Evolutionary conservation across 2,797 vertebrate genomes (phyloP).

Genomic region (Trichosurus vulpecula): DNA sequence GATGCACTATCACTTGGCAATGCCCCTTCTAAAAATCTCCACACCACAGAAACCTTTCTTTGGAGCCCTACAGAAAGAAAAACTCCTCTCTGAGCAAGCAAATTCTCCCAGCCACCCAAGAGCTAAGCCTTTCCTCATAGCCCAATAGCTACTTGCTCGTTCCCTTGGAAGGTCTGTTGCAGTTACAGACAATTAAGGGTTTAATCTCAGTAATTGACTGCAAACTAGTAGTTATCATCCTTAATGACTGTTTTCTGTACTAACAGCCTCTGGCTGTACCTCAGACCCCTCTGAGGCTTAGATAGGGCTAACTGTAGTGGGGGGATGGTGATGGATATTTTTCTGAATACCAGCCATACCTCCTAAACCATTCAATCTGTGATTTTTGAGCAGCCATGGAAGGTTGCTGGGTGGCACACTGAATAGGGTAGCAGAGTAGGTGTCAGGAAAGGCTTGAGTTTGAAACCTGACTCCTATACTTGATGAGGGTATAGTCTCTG

Average conservation of each 20-base stretch:
- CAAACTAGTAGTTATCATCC: not conserved
- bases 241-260: slow-evolving; percentile 3
- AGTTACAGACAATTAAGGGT: not conserved
- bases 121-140: not conserved
- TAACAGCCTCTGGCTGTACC: not conserved
- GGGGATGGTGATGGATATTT: not conserved
- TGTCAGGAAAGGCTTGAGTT: not conserved
- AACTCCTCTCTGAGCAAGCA: not conserved
- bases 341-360: not conserved
- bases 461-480: not conserved
- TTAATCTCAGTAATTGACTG: not conserved
- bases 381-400: not conserved
- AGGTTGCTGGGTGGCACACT: not conserved
- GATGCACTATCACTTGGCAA: not conserved
- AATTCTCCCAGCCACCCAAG: not conserved
- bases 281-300: not conserved
- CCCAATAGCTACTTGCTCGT: not conserved
- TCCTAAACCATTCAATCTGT: not conserved
- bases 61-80: not conserved
- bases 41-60: not conserved
- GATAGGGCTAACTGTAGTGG: not conserved
- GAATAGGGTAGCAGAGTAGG: not conserved
- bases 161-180: not conserved
- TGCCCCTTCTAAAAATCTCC: not conserved
- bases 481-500: too few relatives aligned